Base-by-base conservation (phyloP, 2,113 vertebrate species). In the Tragelaphus strepsiceros region DNA sequence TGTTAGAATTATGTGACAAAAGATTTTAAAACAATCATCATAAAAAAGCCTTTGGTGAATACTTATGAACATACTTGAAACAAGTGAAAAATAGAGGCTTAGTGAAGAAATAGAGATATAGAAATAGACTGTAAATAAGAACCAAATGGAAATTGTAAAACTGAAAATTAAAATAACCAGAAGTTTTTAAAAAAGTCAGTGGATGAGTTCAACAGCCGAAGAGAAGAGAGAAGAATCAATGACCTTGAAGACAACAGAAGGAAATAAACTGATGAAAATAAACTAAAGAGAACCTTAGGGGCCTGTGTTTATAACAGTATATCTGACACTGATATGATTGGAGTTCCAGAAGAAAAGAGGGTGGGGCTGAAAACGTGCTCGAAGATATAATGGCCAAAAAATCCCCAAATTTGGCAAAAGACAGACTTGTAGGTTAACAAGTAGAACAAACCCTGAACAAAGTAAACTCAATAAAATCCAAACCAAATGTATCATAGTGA, bases 51-150 rank as follows among this genome's bases (percentile, higher is more conserved):
- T 92, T 95, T 24, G 92, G 2, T 43, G 80, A 92, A 16, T 39
- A 62, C 53, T 81, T 89, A 58, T 35, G 30, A 92, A 39, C 59
- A 86, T 95, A 22, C 2, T 87, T 83, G 28, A 90, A 95, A 91
- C 49, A 95, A 88, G 59, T 59, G 49, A 88, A 94, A 93, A 77
- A 32, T 51, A 88, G 28, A 83, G 46, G 46, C 53, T 86, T 24
- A 92, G 14, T 30, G 39, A 49, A 86, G 89, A 90, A 74, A 24
- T 59, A 67, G n/a, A 54, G 77, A 32, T 84, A 53, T 2, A 83
- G 81, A 91, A 74, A 53, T 35, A 93, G 54, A 88, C 32, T 49
- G 85, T 96, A 90, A 59, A 77, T 80, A 97, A 85, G 62, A 84
- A 43, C n/a, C 61, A 86, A 86, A 43, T 82, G 19, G 39, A 81